Base-by-base conservation (phyloP, 2,113 vertebrate species). In the Ictidomys tridecemlineatus region DNA sequence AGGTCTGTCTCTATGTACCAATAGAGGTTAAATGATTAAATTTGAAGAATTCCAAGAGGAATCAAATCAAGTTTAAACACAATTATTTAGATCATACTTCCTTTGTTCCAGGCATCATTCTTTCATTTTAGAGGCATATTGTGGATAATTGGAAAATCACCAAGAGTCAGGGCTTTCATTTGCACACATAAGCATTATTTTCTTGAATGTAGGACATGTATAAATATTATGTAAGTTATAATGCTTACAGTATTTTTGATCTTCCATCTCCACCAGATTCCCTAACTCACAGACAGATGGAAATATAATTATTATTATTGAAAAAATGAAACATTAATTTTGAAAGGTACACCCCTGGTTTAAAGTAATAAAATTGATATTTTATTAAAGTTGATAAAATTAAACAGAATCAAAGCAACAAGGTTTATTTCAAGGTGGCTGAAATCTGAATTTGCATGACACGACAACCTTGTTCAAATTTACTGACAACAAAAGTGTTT, bases 31-130 rank as follows among this genome's bases (percentile, higher is more conserved):
- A 86, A 89, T 93, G 20, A 95, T 79, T 89, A 89, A 96, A 69
- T 89, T 91, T 45, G 51, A 37, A 82, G 94, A 95, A 77, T 61
- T 96, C 74, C 70, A 51, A 65, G 45, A 93, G 34, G 53, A 92
- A 53, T 94, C 42, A 67, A 67, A 45, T 90, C n/a, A 92, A 20
- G 24, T 63, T 85, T 89, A 93, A 65, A 22, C 26, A 70, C 63
- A 97, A 65, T 88, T 93, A 94, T 53, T 93, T 87, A 83, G 70
- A 76, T 79, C 73, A 67, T 18, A 4, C 14, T 93, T 48, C 87
- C 39, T 95, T 93, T 85, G 77, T 65, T 85, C 92, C 78, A 77
- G 42, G 53, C 96, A 84, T 80, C 73, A 82, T 86, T 83, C 32
- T 69, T 94, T 92, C 88, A 78, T 30, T 86, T 85, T 92, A 92